A percentile compares a stretch with the other conserved stretches of the same genome.
phyloP scores from a whole-genome alignment of 2,797 vertebrate genomes.

The Xenopus petersii region DNA sequence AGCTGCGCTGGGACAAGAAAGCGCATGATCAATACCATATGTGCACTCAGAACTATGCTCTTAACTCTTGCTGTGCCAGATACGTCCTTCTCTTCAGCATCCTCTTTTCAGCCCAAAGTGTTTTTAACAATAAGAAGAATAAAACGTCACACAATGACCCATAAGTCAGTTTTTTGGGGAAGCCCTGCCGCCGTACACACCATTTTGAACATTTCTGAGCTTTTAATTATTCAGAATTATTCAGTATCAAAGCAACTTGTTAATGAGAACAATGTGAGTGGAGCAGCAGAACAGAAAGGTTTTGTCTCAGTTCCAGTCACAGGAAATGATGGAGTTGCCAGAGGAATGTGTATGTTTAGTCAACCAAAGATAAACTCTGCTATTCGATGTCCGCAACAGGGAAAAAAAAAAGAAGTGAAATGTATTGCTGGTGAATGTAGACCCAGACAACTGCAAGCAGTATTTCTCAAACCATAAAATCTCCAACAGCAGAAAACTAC shows the following conservation, averaged over 20 bases:
- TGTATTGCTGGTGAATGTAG: constrained; percentile 38
- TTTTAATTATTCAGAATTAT: constrained; percentile 43
- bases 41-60: constrained; percentile 12
- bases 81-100: neutral
- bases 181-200: neutral
- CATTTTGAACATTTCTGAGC: constrained; percentile 7
- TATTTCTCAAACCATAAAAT: constrained; percentile 3
- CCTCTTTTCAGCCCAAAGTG: neutral
- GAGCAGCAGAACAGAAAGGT: constrained; percentile 54
- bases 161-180: constrained; percentile 27
- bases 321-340: constrained; percentile 48
- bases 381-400: constrained; percentile 32
- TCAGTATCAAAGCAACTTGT: constrained; percentile 47
- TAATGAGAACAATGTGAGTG: constrained; percentile 49
- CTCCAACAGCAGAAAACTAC: neutral
- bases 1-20: neutral
- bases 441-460: constrained; percentile 19
- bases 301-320: constrained; percentile 52
- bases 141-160: constrained; percentile 13
- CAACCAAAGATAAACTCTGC: constrained; percentile 41
- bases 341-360: constrained; percentile 38
- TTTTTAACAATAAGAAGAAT: constrained; percentile 21
- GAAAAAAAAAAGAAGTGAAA: constrained; percentile 34
- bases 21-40: constrained; percentile 40
- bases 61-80: neutral